These are phyloP conservation scores for Augiades crinisus DNA, from an alignment of 2,888 invertebrate genomes.

Conservation along the genomic window DNA sequence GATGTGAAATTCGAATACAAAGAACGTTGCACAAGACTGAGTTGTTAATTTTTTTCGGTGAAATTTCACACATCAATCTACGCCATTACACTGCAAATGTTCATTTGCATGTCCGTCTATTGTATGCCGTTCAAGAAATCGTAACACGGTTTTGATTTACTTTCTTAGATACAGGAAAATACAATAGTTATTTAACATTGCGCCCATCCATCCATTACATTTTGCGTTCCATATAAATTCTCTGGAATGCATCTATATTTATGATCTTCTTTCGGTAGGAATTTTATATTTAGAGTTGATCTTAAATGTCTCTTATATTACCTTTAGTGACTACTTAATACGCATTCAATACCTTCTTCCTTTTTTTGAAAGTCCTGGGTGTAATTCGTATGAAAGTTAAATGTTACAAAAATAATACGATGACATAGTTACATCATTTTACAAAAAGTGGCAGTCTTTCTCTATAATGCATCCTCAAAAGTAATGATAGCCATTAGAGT, in stretches of 20 bases:
- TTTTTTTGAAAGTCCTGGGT: no score
- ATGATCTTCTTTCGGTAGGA: no score
- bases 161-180: no score
- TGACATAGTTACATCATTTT: not conserved
- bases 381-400: no score
- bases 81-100: constrained; percentile 27
- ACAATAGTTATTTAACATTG: constrained; percentile 1
- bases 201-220: no score
- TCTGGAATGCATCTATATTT: no score
- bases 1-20: constrained; percentile 52
- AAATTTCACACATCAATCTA: constrained; percentile 44
- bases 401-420: no score
- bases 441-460: not conserved
- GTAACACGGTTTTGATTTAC: not conserved
- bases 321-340: no score
- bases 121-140: constrained; percentile 4
- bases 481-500: constrained; percentile 24
- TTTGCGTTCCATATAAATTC: no score
- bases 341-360: no score
- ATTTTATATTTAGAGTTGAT: no score
- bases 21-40: constrained; percentile 38
- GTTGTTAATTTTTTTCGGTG: constrained; percentile 33
- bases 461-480: constrained; percentile 3
- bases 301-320: no score
- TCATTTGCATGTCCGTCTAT: constrained; percentile 30